phyloP scores from a whole-genome alignment of 2,113 vertebrate species.

The Galbula dea region DNA sequence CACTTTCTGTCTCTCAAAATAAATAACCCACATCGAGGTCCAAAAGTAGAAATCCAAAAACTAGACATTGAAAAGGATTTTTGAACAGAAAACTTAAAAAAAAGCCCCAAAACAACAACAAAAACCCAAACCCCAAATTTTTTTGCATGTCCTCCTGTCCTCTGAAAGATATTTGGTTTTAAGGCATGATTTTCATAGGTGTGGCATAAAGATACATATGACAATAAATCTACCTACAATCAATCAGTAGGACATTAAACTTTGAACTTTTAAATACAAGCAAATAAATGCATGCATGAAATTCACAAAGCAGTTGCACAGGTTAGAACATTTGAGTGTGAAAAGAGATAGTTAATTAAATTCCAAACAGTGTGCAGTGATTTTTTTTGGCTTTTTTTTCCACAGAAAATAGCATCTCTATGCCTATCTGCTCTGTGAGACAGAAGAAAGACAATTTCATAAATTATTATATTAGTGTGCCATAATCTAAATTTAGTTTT shows the following conservation, averaged over 20 bases:
- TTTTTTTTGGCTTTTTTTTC: background rate
- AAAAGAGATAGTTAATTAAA: background rate
- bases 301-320: background rate
- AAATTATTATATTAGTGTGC: background rate
- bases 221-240: background rate
- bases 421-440: background rate
- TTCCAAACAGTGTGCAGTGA: background rate
- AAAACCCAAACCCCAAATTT: background rate
- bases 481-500: background rate
- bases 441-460: background rate
- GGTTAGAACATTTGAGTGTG: background rate
- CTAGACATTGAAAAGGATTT: background rate
- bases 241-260: background rate
- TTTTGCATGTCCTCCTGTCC: background rate
- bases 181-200: background rate
- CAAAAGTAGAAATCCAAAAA: background rate
- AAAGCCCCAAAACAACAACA: rapidly evolving
- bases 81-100: background rate
- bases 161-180: background rate
- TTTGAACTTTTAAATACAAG: background rate
- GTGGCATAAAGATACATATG: background rate
- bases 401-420: background rate
- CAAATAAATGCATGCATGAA: background rate
- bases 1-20: background rate
- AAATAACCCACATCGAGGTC: background rate